These are phyloP conservation scores for Dipodomys merriami DNA, from an alignment of 2,113 vertebrate genomes.

Conservation along the genomic window DNA sequence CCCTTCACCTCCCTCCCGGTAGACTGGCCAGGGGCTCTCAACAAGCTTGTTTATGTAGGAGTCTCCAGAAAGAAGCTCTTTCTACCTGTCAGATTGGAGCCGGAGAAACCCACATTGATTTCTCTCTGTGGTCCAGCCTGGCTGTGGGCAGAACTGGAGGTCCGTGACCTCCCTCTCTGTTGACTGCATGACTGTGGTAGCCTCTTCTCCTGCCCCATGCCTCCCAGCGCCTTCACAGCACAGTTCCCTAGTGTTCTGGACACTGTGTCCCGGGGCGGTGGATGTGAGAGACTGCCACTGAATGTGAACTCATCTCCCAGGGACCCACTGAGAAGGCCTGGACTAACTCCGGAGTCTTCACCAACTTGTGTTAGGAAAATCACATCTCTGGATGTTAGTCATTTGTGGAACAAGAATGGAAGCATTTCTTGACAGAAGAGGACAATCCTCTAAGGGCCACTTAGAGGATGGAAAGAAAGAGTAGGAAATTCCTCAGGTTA, in stretches of 20 bases:
- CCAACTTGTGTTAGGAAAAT: background rate
- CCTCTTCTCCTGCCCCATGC: background rate
- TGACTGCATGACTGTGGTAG: background rate
- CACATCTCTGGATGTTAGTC: background rate
- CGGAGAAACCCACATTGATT: conserved; percentile 48
- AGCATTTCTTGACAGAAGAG: too few species aligned
- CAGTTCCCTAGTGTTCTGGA: background rate
- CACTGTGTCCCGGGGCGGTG: background rate
- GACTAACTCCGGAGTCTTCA: background rate
- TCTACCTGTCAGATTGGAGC: conserved; percentile 62
- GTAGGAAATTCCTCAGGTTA: too few species aligned
- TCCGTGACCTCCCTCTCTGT: background rate
- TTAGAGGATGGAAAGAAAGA: too few species aligned
- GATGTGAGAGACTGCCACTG: background rate
- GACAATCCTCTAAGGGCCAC: too few species aligned
- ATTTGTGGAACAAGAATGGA: background rate
- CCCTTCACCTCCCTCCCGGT: background rate
- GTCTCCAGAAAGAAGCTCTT: conserved; percentile 71
- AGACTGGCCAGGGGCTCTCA: conserved; percentile 67
- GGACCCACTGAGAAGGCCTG: background rate
- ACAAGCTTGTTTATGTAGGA: conserved; percentile 75
- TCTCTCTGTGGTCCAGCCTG: background rate
- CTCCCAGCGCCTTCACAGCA: background rate
- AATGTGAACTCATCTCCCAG: background rate
- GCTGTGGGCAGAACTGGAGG: background rate